phyloP scores from a whole-genome alignment of 1,140 invertebrate species.

The Macrobrachium rosenbergii region DNA sequence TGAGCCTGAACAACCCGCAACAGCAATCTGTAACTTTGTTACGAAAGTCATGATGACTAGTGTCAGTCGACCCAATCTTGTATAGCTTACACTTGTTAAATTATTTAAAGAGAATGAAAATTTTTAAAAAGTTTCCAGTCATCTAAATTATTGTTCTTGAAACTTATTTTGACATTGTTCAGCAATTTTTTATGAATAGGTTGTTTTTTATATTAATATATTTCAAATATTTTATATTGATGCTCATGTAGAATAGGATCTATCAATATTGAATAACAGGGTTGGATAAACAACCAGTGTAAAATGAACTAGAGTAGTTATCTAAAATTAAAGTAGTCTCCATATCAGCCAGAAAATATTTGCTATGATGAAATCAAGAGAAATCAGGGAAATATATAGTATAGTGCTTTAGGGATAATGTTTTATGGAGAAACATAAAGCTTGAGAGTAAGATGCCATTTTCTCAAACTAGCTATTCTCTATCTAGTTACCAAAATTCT shows the following conservation, averaged over 20 bases:
- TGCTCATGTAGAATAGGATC: not conserved
- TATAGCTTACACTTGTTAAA: conserved; percentile 28
- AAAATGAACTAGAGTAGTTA: no score
- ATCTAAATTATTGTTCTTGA: not conserved
- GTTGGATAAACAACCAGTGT: no score
- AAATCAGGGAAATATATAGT: no score
- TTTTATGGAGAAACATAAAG: no score
- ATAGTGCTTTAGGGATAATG: no score
- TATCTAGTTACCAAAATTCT: no score
- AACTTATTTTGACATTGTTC: no score
- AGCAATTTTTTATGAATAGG: not conserved
- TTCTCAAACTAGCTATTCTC: no score
- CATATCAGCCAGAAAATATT: no score
- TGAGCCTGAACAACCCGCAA: conserved; percentile 94
- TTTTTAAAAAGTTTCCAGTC: not conserved
- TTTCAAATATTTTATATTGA: conserved; percentile 10
- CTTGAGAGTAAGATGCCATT: no score
- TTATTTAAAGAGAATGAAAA: conserved; percentile 1
- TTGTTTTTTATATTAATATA: conserved; percentile 15
- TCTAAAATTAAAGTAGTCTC: no score
- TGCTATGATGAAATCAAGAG: no score
- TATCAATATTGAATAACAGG: not conserved
- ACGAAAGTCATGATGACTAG: conserved; percentile 84
- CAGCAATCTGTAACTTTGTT: conserved; percentile 95
- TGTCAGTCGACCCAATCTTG: conserved; percentile 64